Percentiles rank a stretch among this genome's conserved stretches.
Evolutionary conservation across 2,113 vertebrate species (phyloP).

Genomic region (Erinaceus europaeus): DNA sequence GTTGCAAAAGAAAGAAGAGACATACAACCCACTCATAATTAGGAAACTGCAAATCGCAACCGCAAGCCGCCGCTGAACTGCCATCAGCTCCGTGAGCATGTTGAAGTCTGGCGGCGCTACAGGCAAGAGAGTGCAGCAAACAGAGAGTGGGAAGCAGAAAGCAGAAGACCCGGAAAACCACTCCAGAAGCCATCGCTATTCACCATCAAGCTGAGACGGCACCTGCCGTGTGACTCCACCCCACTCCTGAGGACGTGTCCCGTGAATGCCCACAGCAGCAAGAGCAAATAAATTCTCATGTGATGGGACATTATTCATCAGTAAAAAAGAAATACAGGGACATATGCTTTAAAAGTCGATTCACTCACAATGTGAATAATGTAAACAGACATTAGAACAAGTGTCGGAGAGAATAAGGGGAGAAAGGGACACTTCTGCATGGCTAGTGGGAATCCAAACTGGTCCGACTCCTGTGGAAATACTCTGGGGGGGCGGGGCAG

Average conservation of each 20-base stretch:
- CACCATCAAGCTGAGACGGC: neutral
- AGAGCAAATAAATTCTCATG: neutral
- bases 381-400: too few relatives aligned
- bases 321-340: neutral
- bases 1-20: too few relatives aligned
- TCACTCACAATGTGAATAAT: too few relatives aligned
- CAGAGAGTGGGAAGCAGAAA: neutral
- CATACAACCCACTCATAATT: neutral
- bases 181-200: neutral
- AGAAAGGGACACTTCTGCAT: too few relatives aligned
- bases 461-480: too few relatives aligned
- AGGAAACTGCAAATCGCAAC: slow-evolving; percentile 1
- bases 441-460: too few relatives aligned
- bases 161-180: neutral
- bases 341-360: too few relatives aligned
- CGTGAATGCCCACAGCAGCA: neutral
- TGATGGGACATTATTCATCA: neutral
- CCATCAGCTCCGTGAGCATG: neutral
- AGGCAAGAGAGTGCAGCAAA: neutral
- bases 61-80: neutral
- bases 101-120: neutral
- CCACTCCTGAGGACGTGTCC: fast-evolving
- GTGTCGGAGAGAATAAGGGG: too few relatives aligned
- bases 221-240: neutral
- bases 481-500: too few relatives aligned